A percentile compares a stretch with the other conserved stretches of the same genome.
phyloP scores from a whole-genome alignment of 2,888 invertebrate species.

The Oscheius sp. region DNA sequence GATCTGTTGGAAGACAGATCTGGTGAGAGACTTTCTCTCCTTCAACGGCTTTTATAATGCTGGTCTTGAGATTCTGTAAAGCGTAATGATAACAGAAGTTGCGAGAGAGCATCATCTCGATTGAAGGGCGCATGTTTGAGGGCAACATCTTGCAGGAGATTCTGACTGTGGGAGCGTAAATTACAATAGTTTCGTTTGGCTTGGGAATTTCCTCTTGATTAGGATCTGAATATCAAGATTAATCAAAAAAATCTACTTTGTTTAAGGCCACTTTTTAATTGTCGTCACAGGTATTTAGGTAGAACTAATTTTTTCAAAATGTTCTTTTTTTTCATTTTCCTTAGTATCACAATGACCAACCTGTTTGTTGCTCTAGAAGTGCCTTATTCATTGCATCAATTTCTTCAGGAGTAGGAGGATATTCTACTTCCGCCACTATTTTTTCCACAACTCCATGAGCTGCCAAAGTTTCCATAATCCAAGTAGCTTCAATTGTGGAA shows the following conservation, averaged over 20 bases:
- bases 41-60: background rate
- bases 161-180: background rate
- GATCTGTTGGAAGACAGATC: background rate
- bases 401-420: background rate
- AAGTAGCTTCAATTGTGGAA: background rate
- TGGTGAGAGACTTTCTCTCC: background rate
- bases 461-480: background rate
- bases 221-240: background rate
- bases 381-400: background rate
- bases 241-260: background rate
- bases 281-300: background rate
- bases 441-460: background rate
- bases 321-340: background rate
- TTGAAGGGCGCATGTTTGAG: background rate
- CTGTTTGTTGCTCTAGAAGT: too few species aligned
- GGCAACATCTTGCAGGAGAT: slow-evolving; percentile 1
- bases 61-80: background rate
- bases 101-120: background rate
- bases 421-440: background rate
- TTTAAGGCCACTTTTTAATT: background rate
- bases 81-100: slow-evolving; percentile 18
- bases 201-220: background rate
- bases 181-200: background rate
- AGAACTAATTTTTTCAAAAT: background rate
- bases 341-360: background rate